phyloP scores from a whole-genome alignment of 2,113 vertebrate species.

The Silurus asotus region DNA sequence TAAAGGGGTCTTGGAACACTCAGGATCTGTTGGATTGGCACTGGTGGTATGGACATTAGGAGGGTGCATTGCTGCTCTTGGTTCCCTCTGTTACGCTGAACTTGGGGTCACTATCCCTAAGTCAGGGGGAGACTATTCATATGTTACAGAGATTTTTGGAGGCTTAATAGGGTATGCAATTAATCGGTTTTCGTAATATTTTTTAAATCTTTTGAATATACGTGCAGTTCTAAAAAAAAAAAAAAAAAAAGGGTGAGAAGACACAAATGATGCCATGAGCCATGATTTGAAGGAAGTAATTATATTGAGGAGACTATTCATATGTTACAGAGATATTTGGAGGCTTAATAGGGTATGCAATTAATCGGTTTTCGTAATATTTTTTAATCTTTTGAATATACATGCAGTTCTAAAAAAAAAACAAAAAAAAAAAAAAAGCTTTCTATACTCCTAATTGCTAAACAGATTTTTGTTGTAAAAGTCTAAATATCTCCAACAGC shows the following conservation, averaged over 20 bases:
- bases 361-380: too few species aligned
- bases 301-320: conserved; percentile 95
- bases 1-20: conserved; percentile 94
- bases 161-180: conserved; percentile 88
- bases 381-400: too few species aligned
- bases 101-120: conserved; percentile 95
- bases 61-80: conserved; percentile 86
- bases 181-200: too few species aligned
- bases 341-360: conserved; percentile 88
- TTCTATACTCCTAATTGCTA: not conserved
- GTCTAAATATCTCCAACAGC: not conserved
- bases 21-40: conserved; percentile 90
- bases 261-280: too few species aligned
- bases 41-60: conserved; percentile 90
- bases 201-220: too few species aligned
- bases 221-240: not conserved
- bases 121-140: conserved; percentile 95
- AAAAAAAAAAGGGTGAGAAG: too few species aligned
- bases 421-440: not conserved
- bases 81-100: conserved; percentile 93
- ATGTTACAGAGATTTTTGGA: conserved; percentile 96
- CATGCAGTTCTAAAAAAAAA: not conserved
- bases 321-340: conserved; percentile 98
- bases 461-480: not conserved
- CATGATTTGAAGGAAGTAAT: too few species aligned